Evolutionary conservation across 2,797 vertebrate species (phyloP).

Genomic region (Poeciliopsis paucimaculata): DNA sequence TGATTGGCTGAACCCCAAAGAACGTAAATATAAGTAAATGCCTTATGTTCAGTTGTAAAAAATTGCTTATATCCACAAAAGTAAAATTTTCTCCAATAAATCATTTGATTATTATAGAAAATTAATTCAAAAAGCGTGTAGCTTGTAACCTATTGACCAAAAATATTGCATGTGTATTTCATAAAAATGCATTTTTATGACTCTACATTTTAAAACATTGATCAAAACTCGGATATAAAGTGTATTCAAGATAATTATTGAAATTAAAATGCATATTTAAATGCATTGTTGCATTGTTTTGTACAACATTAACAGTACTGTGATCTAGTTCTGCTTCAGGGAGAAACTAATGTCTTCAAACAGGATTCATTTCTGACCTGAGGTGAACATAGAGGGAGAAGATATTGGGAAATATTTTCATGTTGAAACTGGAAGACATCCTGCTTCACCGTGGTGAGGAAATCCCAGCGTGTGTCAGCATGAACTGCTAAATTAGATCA

Average conservation of each 20-base stretch:
- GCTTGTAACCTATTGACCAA: neutral
- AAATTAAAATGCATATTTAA: neutral
- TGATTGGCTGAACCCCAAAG: neutral
- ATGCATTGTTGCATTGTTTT: no score
- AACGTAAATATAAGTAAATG: neutral
- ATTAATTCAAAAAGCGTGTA: neutral
- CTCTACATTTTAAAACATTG: neutral
- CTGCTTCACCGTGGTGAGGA: neutral
- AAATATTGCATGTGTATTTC: neutral
- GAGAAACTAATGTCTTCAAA: neutral
- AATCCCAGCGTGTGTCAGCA: conserved; percentile 6
- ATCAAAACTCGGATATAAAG: neutral
- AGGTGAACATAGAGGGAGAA: neutral
- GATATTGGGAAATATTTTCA: neutral
- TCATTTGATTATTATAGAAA: neutral
- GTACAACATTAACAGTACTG: neutral
- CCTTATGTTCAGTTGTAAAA: neutral
- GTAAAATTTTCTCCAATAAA: neutral
- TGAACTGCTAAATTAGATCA: neutral
- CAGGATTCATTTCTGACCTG: neutral
- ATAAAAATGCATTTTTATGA: neutral
- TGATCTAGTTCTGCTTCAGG: neutral
- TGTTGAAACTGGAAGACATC: conserved; percentile 2
- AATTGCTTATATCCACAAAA: neutral
- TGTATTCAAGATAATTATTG: neutral